These are phyloP conservation scores for Eclectus roratus DNA, from an alignment of 2,113 vertebrate genomes.

Conservation along the genomic window DNA sequence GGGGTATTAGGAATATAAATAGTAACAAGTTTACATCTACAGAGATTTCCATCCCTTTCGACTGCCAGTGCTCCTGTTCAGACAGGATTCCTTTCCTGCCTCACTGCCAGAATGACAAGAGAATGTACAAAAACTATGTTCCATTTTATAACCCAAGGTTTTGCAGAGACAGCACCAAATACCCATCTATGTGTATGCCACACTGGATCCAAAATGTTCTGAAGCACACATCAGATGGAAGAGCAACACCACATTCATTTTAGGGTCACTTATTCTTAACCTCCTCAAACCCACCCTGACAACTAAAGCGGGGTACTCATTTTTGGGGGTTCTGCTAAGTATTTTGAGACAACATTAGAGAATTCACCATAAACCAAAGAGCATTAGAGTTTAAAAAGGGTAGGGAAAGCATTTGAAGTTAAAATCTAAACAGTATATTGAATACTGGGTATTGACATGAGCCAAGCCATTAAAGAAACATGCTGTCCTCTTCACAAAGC, in stretches of 20 bases:
- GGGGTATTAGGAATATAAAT: conserved; percentile 28
- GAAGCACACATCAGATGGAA: background rate
- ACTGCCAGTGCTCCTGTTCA: background rate
- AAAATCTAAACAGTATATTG: background rate
- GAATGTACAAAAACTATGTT: background rate
- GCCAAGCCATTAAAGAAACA: background rate
- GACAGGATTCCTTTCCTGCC: background rate
- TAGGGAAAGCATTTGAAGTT: background rate
- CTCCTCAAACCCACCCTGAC: background rate
- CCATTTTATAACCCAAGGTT: background rate
- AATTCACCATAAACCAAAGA: background rate
- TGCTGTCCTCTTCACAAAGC: background rate
- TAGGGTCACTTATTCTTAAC: background rate
- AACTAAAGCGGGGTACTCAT: background rate
- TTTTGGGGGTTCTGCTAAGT: background rate
- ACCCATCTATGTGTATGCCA: background rate
- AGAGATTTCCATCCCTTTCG: background rate
- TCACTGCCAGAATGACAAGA: background rate
- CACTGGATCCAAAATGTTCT: background rate
- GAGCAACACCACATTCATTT: background rate
- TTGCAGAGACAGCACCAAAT: background rate
- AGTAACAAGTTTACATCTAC: background rate
- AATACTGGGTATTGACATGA: background rate
- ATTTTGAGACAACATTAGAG: background rate
- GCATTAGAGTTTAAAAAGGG: background rate